phyloP scores from a whole-genome alignment of 2,797 vertebrate genomes.

The Sandelia bainsii region DNA sequence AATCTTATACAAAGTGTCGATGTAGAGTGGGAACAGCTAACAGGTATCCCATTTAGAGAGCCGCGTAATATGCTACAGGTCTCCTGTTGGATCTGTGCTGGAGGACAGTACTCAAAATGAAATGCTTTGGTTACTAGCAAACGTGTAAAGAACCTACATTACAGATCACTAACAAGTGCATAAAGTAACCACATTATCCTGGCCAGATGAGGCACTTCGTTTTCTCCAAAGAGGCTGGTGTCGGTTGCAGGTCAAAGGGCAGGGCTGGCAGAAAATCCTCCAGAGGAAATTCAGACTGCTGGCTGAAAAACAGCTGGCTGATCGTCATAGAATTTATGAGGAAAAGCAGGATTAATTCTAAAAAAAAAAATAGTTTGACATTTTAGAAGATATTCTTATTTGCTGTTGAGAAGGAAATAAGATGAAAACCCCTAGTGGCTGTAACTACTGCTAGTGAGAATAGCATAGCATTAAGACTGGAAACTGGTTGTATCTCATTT shows the following conservation, averaged over 20 bases:
- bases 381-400: background rate
- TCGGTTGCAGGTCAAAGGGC: constrained; percentile 11
- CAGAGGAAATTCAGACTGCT: constrained; percentile 15
- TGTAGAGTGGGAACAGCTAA: background rate
- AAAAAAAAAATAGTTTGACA: background rate
- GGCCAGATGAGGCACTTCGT: background rate
- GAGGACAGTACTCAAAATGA: constrained; percentile 2
- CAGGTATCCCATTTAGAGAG: background rate
- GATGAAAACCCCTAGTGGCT: background rate
- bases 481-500: background rate
- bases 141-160: constrained; percentile 1
- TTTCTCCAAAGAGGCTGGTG: background rate
- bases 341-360: background rate
- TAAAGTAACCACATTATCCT: constrained; percentile 1
- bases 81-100: background rate
- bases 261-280: background rate
- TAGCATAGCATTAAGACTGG: background rate
- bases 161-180: background rate
- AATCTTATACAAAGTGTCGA: constrained; percentile 1
- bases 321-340: background rate
- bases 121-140: background rate
- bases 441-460: background rate
- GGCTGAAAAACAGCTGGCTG: constrained; percentile 8
- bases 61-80: constrained; percentile 4
- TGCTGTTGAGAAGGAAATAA: background rate